Base-by-base conservation (phyloP, 2,113 vertebrate genomes). In the Phaethornis superciliosus region DNA sequence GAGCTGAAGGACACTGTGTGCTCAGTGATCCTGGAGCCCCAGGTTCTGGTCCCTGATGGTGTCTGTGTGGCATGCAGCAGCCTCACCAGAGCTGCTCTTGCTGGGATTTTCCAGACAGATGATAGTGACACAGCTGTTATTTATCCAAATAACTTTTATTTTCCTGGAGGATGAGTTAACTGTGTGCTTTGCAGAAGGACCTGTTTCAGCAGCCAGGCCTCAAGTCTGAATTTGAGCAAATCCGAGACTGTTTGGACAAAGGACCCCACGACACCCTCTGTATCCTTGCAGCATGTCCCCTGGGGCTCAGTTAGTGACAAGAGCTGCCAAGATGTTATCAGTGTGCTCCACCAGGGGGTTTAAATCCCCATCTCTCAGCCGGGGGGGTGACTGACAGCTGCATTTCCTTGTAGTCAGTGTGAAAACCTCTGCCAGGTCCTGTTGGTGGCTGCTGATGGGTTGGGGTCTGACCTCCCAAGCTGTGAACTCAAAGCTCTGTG, bases 191-290 rank as follows among this genome's bases (percentile, higher is more conserved):
- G 47, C 96, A 99, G 99, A 99, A 99, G 97, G 99, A 99, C 89
- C 97, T 99, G 76, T 99, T 99, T 97, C 99, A 99, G 95, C 99
- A 99, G 60, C 99, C 99, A 65, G 99, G 99, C 51, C 98, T 99
- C 68, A 98, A 98, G 64, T 98, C 93, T 4, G 99, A 99, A 95
- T 99, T 99, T 98, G 98, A 98, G 88, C 98, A 98, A 83, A 99
- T 99, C 94, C 98, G 99, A 76, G 99, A 99, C 90, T 99, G 98
- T 94, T 97, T 99, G 95, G 99, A 99, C 95, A 99, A 98, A 15
- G 99, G 99, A 86, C 97, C 97, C 83, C 97, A 98, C 2, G 99
- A 99, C 63, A 98, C 98, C 35, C 97, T 99, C 26, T 27, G 99
- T 99, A 99, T 99, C 99, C 98, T 99, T 98, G 78, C 28, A 18